Base-by-base conservation (phyloP, 2,888 invertebrate species). In the Linnaemya vulpina region DNA sequence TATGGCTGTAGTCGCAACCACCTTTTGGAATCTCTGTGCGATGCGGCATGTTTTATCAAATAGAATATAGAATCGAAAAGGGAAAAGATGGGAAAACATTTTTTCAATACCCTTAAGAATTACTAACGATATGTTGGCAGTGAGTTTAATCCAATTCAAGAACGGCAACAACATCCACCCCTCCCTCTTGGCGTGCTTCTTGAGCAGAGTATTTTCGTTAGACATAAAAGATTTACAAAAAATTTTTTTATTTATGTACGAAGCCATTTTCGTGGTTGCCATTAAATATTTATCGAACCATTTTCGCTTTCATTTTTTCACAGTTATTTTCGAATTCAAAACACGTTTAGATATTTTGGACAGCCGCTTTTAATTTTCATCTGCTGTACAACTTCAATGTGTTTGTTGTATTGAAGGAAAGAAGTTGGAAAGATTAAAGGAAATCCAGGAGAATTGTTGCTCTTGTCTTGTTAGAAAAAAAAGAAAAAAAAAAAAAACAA, bases 331-430 rank as follows among this genome's bases (percentile, higher is more conserved):
- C 15, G 8, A 51, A 51, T 20, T 17, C 51, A 1, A 17, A 51
- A 17, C 51, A 51, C 51, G 51, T 51, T 51, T 20, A 10, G 15
- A 51, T 51, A 15, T 20, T n/a, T 51, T 51, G 51, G 17, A 20
- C 51, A 51, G 51, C 20, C 51, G 51, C 20, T 20, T 51, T 51
- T 51, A 51, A 51, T 51, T 51, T 51, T 51, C 51, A 1, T 51
- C 51, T 51, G 30, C 30, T 5, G 17, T 20, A 17, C 10, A 51
- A 20, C 51, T 51, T 20, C 2, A 46, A 51, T 51, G 9, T 15
- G 1, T 51, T 51, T 15, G 1, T 51, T 51, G 9, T 51, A 51
- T 51, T 51, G 8, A 20, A 15, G 3, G 10, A 51, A 51, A 51
- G 17, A 8, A 51, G 10, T 7, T 20, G 20, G 51, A 51, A 51